phyloP scores from a whole-genome alignment of 2,797 vertebrate genomes.

The Melanotaenia boesemani region DNA sequence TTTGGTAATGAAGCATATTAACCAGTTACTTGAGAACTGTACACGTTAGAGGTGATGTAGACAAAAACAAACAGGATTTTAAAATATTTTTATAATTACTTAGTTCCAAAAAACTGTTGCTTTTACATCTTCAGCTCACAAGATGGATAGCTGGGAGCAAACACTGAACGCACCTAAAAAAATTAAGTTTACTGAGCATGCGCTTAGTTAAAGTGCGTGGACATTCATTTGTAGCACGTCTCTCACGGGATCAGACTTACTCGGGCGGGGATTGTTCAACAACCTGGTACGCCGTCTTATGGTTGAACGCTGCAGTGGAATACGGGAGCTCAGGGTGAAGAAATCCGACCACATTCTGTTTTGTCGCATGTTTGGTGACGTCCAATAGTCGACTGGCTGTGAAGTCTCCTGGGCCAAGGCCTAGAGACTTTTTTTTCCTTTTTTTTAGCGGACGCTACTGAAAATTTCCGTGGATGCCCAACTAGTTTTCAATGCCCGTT shows the following conservation, averaged over 20 bases:
- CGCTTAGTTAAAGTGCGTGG: slow-evolving; percentile 32
- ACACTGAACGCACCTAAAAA: too few relatives aligned
- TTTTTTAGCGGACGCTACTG: slow-evolving; percentile 37
- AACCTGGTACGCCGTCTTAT: not conserved
- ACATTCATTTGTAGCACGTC: slow-evolving; percentile 16
- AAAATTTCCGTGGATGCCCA: slow-evolving; percentile 56
- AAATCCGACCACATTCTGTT: slow-evolving; percentile 44
- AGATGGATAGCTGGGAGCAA: too few relatives aligned
- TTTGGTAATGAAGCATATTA: too few relatives aligned
- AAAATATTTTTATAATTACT: too few relatives aligned
- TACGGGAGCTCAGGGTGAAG: slow-evolving; percentile 21
- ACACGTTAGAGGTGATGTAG: too few relatives aligned
- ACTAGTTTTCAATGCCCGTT: slow-evolving; percentile 61
- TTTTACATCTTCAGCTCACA: too few relatives aligned
- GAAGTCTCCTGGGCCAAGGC: slow-evolving; percentile 81
- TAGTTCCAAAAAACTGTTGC: too few relatives aligned
- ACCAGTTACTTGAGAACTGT: too few relatives aligned
- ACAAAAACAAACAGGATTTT: too few relatives aligned
- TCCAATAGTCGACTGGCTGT: slow-evolving; percentile 76
- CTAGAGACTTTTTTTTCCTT: slow-evolving; percentile 65
- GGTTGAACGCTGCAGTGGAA: not conserved
- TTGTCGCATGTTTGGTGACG: slow-evolving; percentile 86
- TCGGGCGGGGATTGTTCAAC: not conserved
- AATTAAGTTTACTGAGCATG: slow-evolving; percentile 37
- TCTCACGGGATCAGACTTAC: slow-evolving; percentile 36